These are phyloP conservation scores for Drosophila ficusphila DNA, from an alignment of 1,140 invertebrate species.

Conservation along the genomic window DNA sequence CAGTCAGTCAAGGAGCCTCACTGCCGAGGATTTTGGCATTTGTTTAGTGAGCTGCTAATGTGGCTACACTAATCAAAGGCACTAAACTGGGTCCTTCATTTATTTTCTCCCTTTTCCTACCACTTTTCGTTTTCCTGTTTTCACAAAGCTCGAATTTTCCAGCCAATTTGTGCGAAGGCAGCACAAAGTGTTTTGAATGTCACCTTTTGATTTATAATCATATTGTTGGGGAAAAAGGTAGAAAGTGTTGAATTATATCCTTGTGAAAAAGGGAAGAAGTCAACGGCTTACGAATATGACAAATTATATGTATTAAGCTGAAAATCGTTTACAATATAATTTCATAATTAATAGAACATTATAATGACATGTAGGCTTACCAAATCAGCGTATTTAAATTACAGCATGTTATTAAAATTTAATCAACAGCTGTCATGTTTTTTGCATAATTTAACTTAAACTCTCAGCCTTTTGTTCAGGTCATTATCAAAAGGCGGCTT, in stretches of 20 bases:
- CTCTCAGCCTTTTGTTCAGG: too few species aligned
- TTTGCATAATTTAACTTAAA: too few species aligned
- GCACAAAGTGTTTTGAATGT: conserved; percentile 18
- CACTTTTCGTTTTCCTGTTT: conserved; percentile 49
- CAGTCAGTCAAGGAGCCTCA: conserved; percentile 26
- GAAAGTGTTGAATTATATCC: neutral
- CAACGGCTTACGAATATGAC: neutral
- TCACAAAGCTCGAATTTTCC: conserved; percentile 30
- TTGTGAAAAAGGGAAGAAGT: neutral
- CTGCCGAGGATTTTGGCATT: neutral
- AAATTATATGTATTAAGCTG: too few species aligned
- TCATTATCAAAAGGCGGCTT: too few species aligned
- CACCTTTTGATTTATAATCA: conserved; percentile 1
- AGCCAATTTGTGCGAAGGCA: conserved; percentile 36
- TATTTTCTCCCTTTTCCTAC: neutral
- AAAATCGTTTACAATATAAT: too few species aligned
- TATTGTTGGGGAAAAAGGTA: neutral
- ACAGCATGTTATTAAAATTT: too few species aligned
- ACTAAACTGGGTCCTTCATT: conserved; percentile 22
- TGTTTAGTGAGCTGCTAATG: conserved; percentile 38
- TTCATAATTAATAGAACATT: too few species aligned
- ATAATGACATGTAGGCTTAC: too few species aligned
- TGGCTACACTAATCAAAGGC: conserved; percentile 58
- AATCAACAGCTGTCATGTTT: too few species aligned
- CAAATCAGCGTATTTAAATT: too few species aligned